Percentiles rank a stretch among this genome's conserved stretches.
Evolutionary conservation across 2,113 vertebrate species (phyloP).

Genomic region (Sphyrna mokarran): DNA sequence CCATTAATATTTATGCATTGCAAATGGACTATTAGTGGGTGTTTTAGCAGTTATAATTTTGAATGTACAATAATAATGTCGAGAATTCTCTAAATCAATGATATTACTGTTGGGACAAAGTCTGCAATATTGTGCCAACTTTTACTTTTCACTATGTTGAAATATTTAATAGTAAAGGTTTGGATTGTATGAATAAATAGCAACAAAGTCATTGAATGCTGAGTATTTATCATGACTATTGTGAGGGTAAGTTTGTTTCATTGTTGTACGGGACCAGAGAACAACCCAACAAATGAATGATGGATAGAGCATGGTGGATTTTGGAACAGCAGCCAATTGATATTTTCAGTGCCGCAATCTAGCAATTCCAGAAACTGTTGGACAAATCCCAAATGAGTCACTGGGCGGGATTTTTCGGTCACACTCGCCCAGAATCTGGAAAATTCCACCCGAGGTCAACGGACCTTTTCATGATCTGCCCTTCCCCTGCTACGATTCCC

Average conservation of each 20-base stretch:
- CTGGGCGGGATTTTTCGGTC: too few relatives aligned
- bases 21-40: background rate
- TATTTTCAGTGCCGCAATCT: background rate
- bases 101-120: background rate
- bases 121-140: background rate
- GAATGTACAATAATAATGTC: background rate
- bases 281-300: background rate
- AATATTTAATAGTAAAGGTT: background rate
- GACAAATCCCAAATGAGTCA: background rate
- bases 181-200: background rate
- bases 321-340: background rate
- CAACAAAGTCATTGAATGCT: background rate
- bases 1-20: slow-evolving; percentile 15
- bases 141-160: background rate
- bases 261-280: background rate
- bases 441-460: too few relatives aligned
- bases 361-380: background rate
- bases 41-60: background rate
- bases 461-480: too few relatives aligned
- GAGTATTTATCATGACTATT: background rate
- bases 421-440: too few relatives aligned
- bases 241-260: background rate
- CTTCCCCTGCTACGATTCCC: too few relatives aligned
- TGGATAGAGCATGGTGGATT: background rate
- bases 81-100: background rate